Base-by-base conservation (phyloP, 2,113 vertebrate genomes). In the Xiphias gladius region DNA sequence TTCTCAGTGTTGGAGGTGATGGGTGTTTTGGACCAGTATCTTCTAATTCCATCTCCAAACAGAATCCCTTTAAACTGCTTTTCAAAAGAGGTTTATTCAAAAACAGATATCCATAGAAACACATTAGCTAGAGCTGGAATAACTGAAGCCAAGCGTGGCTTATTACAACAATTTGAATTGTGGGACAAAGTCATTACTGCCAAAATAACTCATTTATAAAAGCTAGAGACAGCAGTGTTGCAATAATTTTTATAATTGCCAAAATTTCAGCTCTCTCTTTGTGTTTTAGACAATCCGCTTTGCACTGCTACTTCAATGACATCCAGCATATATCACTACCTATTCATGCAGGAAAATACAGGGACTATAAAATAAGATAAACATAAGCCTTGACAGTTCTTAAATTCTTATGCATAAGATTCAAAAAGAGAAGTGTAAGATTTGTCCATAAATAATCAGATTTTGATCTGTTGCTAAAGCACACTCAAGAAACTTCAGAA, bases 51-150 rank as follows among this genome's bases (percentile, higher is more conserved):
- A 66, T 55, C 63, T 55, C 22, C 24, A 48, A 63, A 80, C 66
- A 58, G 30, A 83, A 73, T 50, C 37, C 17, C 24, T 64, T 67
- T 48, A 50, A 78, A 73, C 54, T 48, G 63, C 64, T 82, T 83
- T 73, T 65, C 24, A 76, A 84, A 78, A 79, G 73, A 67, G 73
- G n/a, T 73, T 87, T 76, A 81, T 68, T 72, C 67, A 82, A 64
- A 7, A 75, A 63, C n/a, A 71, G 52, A 77, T 71, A 80, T 69
- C 59, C 41, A 74, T 24, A 57, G 24, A 82, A 52, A 75, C 70
- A 74, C 72, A 64, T 12, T 39, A 89, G 24, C 37, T 17, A 83
- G 76, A 82, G 41, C 72, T 35, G 54, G 22, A 30, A 72, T 46
- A 59, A 19, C 9, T 6, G 11, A 59, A 61, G 50, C 54, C 52